Evolutionary conservation across 2,888 invertebrate genomes (phyloP).

Genomic region (Morpho achilles): DNA sequence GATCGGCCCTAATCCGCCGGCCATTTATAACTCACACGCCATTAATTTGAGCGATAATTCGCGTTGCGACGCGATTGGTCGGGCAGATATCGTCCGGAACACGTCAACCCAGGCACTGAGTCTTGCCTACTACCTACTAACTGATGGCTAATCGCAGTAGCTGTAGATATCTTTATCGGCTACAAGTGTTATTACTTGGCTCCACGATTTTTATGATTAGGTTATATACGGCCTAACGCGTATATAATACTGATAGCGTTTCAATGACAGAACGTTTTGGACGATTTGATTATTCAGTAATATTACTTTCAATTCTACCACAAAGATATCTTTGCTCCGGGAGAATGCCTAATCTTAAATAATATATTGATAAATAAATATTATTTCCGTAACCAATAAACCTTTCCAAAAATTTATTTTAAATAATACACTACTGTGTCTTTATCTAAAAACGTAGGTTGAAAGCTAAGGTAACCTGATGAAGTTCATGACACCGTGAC

Average conservation of each 20-base stretch:
- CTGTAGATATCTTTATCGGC: slow-evolving; percentile 28
- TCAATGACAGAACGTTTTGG: slow-evolving; percentile 9
- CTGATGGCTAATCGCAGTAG: slow-evolving; percentile 26
- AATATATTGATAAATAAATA: no score
- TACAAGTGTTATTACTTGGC: slow-evolving; percentile 27
- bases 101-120: slow-evolving; percentile 23
- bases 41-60: slow-evolving; percentile 78
- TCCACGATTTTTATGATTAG: slow-evolving; percentile 28
- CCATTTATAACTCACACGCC: slow-evolving; percentile 79
- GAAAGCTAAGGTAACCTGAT: no score
- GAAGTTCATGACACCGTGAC: no score
- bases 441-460: no score
- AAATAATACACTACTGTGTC: no score
- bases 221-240: slow-evolving; percentile 10
- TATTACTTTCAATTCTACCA: not conserved
- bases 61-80: slow-evolving; percentile 65
- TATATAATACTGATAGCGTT: slow-evolving; percentile 13
- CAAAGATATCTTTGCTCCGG: no score
- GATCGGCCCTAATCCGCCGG: slow-evolving; percentile 72
- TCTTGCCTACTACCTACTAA: slow-evolving; percentile 27
- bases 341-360: no score
- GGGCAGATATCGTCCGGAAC: slow-evolving; percentile 48
- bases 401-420: no score
- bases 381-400: no score
- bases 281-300: slow-evolving; percentile 14